phyloP scores from a whole-genome alignment of 1,140 invertebrate genomes.

The Aphidius ervi region DNA sequence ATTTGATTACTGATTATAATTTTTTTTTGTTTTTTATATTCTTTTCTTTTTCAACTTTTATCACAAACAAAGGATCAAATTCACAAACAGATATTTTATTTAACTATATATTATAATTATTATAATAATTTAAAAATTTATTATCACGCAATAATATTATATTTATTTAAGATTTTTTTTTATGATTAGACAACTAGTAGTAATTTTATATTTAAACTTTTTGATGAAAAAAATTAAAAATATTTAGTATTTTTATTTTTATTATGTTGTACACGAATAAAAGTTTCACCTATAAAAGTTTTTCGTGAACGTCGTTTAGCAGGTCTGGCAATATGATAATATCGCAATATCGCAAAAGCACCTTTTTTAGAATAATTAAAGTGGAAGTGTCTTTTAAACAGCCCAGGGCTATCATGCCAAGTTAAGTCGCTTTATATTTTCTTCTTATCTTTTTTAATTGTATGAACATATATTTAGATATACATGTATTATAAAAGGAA shows the following conservation, averaged over 20 bases:
- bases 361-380: constrained; percentile 47
- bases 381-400: constrained; percentile 49
- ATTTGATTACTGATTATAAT: constrained; percentile 54
- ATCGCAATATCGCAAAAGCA: constrained; percentile 40
- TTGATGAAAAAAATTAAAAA: no score
- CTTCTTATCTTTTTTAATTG: background rate
- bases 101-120: constrained; percentile 3
- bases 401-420: constrained; percentile 39
- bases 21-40: constrained; percentile 17
- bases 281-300: constrained; percentile 27
- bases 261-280: no score
- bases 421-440: background rate
- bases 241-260: no score
- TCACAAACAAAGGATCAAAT: no score
- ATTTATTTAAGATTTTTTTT: background rate
- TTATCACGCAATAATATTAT: no score
- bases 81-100: no score
- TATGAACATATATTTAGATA: no score
- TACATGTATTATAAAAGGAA: no score
- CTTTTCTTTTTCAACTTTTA: constrained; percentile 10
- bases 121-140: background rate
- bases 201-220: no score
- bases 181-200: background rate
- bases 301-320: constrained; percentile 27
- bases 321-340: constrained; percentile 46